Base-by-base conservation (phyloP, 2,888 invertebrate species). In the Polietes domitor region DNA sequence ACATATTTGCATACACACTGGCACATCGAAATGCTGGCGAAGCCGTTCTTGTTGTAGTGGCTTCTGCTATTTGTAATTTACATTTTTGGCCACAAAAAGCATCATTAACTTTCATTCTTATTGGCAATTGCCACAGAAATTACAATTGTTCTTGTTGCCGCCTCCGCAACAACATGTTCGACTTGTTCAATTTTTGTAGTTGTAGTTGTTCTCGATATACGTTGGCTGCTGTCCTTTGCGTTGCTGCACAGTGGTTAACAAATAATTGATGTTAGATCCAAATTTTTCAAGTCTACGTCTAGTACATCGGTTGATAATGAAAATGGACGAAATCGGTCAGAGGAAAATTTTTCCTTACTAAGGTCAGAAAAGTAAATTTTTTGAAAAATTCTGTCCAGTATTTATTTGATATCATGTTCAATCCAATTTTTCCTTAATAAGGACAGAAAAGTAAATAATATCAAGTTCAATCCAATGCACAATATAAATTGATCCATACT, bases 101-200 rank as follows among this genome's bases (percentile, higher is more conserved):
- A 79, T 81, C 81, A 84, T 84, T 84, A 81, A 84, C 84, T 81
- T 84, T 81, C 78, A 81, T 84, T 84, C 84, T 84, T 84, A 84
- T 84, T 84, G 84, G 78, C 81, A 84, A 84, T 81, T 81, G 75
- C 70, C 70, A 76, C 72, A 73, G 70, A 79, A 79, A 84, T 84
- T 84, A 84, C 84, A 84, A 84, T 79, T 84, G 84, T 79, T 79
- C 78, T 84, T 79, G 78, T 79, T 76, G 55, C 84, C 76, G 78
- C 81, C 81, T 73, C 73, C 26, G 61, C 81, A 81, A 73, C 81
- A 75, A 55, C 55, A 75, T 28, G 68, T 68, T 68, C 24, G 68
- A 68, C 68, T 68, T 68, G 68, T 68, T 43, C 41, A 21, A 65
- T 41, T 43, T 41, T 19, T 65, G 17, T 65, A 28, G 65, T 65